Conservation (phyloP, 2,113 vertebrate species). For the Excalfactoria chinensis region DNA sequence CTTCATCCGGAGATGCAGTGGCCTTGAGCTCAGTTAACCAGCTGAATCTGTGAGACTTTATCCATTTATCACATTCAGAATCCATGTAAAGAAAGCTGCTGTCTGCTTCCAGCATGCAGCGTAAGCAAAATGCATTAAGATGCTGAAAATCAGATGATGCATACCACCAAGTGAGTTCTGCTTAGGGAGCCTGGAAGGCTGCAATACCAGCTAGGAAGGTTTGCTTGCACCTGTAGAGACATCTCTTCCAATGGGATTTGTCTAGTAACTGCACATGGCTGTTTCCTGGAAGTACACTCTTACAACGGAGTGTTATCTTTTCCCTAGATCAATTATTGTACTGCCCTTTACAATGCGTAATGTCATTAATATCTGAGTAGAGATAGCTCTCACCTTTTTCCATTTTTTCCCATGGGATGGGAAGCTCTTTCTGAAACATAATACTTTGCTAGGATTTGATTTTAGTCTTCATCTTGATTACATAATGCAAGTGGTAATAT, state of each 20-base stretch:
- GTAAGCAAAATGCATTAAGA: not conserved
- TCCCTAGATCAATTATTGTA: not conserved
- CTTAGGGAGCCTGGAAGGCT: not conserved
- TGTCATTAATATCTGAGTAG: not conserved
- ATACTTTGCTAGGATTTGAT: not conserved
- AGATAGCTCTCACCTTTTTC: not conserved
- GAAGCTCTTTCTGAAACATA: rapidly evolving
- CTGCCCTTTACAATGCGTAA: not conserved
- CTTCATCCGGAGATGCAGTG: not conserved
- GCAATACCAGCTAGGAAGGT: not conserved
- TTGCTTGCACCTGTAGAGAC: not conserved
- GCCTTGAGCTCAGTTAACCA: not conserved
- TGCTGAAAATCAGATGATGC: not conserved
- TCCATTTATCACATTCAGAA: not conserved
- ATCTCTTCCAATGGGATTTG: not conserved
- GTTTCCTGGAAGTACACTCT: not conserved
- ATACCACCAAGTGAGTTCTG: not conserved
- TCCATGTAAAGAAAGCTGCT: not conserved
- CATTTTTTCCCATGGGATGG: not conserved
- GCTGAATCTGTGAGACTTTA: not conserved
- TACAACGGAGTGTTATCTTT: not conserved
- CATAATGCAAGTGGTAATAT: not conserved
- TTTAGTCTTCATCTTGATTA: not conserved
- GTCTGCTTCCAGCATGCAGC: not conserved
- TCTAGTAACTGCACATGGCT: not conserved